A percentile compares a stretch with the other conserved stretches of the same genome.
These are phyloP conservation scores for Pogonocichla stellata DNA, from an alignment of 2,113 vertebrate species.

Conservation along the genomic window DNA sequence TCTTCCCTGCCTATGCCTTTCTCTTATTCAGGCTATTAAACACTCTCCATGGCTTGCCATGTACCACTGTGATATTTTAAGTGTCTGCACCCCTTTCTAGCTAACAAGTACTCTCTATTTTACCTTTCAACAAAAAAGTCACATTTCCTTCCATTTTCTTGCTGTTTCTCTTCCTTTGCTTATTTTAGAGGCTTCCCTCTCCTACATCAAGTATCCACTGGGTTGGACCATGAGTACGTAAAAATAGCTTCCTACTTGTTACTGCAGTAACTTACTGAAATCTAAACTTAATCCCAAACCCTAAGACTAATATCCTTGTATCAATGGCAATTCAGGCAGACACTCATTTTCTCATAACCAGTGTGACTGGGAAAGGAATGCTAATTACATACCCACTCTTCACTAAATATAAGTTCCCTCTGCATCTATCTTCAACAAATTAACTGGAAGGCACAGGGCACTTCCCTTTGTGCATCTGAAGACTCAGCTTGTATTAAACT, in stretches of 20 bases:
- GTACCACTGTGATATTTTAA: not conserved
- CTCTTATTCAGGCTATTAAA: not conserved
- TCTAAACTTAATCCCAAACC: not conserved
- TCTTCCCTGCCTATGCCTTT: not conserved
- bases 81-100: not conserved
- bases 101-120: not conserved
- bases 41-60: not conserved
- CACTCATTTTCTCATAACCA: not conserved
- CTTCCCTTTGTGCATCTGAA: not conserved
- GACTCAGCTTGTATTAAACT: not conserved
- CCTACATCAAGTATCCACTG: not conserved
- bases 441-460: not conserved
- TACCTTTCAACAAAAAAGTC: not conserved
- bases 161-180: not conserved
- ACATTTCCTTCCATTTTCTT: not conserved
- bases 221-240: accelerated
- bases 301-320: not conserved
- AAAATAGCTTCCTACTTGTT: not conserved
- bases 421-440: not conserved
- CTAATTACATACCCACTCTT: not conserved
- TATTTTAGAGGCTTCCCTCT: not conserved
- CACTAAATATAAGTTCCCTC: not conserved
- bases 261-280: not conserved
- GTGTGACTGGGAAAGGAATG: not conserved
- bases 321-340: not conserved